phyloP scores from a whole-genome alignment of 2,888 invertebrate species.

The Drosophila ustulata region DNA sequence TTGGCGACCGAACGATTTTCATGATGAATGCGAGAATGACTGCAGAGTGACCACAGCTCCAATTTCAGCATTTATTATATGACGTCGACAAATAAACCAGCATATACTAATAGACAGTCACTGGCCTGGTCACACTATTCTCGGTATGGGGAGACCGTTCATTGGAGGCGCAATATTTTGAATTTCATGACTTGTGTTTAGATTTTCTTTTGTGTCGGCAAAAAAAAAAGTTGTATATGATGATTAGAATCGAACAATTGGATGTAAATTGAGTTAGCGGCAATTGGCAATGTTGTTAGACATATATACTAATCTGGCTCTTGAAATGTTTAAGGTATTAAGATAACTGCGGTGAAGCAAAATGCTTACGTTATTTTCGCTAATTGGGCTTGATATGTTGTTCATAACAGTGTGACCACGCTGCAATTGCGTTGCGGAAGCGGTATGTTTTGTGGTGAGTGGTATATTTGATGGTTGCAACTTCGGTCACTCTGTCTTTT shows the following conservation, averaged over 20 bases:
- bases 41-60: constrained; percentile 30
- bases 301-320: too few species aligned
- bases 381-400: too few species aligned
- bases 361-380: too few species aligned
- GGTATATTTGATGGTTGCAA: neutral
- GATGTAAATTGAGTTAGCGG: too few species aligned
- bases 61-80: neutral
- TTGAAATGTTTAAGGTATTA: too few species aligned
- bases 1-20: constrained; percentile 54
- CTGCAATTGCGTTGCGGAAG: neutral
- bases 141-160: neutral
- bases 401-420: neutral
- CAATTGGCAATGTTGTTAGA: too few species aligned
- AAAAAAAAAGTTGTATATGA: too few species aligned
- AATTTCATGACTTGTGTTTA: neutral
- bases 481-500: constrained; percentile 48
- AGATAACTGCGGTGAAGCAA: too few species aligned
- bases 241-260: too few species aligned
- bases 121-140: neutral
- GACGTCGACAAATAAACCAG: neutral
- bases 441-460: neutral
- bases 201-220: too few species aligned
- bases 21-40: constrained; percentile 56
- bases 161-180: neutral
- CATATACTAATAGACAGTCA: neutral